Evolutionary conservation across 2,888 invertebrate species (phyloP), one percentile per base, ranked within the genome.

Genomic region (Trichacis sp.): DNA sequence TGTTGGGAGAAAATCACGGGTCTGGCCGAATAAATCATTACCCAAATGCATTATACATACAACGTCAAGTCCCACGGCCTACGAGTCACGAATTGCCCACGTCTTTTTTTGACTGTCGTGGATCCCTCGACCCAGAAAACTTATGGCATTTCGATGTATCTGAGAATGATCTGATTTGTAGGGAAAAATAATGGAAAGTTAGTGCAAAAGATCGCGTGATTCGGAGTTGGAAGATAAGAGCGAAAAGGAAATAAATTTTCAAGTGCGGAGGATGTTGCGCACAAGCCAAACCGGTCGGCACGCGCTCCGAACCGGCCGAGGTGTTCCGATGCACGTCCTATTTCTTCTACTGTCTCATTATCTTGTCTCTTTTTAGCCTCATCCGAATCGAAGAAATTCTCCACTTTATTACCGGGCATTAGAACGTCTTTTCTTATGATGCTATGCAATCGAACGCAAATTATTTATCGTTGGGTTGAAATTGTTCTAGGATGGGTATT

Each of bases 281-380:
- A 72, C 78, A 76, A 73, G 78, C 74, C 76, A 75, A 80, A 80
- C 80, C 80, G 79, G 80, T 80, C 77, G 78, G 77, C 79, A 79
- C 79, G 79, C 76, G 79, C 58, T 68, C 36, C 49, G 52, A 43
- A 53, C 43, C 46, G 15, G 46, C 38, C 53, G 55, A 57, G 45
- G 48, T 40, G 29, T 49, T 30, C 53, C 55, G 29, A 54, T 56
- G 55, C 42, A 33, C 61, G 19, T 64, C 53, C 55, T 63, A 48
- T 61, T 56, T 54, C 63, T 38, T 43, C 12, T 42, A 51, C 60
- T 57, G 42, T 58, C 62, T 60, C 61, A 53, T 53, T 64, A 61
- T 43, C 58, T 45, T 9, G 11, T 15, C 54, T 51, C 47, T 58
- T 60, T 57, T 53, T 38, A 43, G 46, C 47, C n/a, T 8, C 18